These are phyloP conservation scores for Cathartes aura DNA, from an alignment of 2,113 vertebrate species.

Conservation along the genomic window DNA sequence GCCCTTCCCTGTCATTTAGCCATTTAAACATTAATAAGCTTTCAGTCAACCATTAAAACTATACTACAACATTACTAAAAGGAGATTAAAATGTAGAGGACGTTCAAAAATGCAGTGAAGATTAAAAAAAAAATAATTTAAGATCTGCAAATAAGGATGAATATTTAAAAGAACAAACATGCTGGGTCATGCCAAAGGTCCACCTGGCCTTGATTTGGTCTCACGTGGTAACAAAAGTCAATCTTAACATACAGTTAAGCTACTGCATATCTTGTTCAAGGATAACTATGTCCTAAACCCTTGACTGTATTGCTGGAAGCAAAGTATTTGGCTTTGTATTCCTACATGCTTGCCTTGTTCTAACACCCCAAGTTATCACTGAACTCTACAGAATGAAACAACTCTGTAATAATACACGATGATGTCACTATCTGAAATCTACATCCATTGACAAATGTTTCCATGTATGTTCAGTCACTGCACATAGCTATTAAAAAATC, in stretches of 20 bases:
- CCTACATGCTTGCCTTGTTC: background rate
- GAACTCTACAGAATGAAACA: background rate
- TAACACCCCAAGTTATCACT: background rate
- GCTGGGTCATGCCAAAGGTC: background rate
- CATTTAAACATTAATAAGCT: background rate
- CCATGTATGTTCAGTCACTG: background rate
- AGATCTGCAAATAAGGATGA: background rate
- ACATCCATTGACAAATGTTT: background rate
- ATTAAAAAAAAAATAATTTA: background rate
- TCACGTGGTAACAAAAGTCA: background rate
- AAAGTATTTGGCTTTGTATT: background rate
- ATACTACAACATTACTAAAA: background rate
- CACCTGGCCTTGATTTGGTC: background rate
- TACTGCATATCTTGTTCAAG: background rate
- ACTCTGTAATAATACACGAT: background rate
- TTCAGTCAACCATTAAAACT: background rate
- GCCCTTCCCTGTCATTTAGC: background rate
- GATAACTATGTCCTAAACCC: background rate
- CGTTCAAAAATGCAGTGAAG: background rate
- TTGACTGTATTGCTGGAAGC: background rate
- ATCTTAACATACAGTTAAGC: background rate
- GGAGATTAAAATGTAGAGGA: background rate
- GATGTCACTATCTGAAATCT: background rate
- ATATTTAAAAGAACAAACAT: background rate
- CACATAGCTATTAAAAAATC: background rate